phyloP scores from a whole-genome alignment of 2,113 vertebrate genomes.

The Talpa occidentalis region DNA sequence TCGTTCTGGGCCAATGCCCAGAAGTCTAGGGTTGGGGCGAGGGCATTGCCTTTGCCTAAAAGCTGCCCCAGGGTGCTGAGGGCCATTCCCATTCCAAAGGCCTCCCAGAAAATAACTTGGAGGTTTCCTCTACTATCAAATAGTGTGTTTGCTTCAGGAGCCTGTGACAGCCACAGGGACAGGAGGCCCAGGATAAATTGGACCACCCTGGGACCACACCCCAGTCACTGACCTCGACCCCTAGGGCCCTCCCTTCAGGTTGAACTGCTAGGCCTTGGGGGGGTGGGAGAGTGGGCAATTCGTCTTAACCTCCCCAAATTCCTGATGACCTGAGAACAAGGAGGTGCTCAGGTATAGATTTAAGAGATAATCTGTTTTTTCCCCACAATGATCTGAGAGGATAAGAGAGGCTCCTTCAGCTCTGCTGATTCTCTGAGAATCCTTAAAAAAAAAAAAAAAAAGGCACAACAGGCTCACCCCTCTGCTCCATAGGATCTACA shows the following conservation, averaged over 20 bases:
- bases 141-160: conserved; percentile 44
- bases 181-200: conserved; percentile 32
- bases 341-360: conserved; percentile 55
- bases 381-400: conserved; percentile 46
- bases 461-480: not conserved
- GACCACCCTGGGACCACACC: not conserved
- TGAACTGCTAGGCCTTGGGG: conserved; percentile 43
- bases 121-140: conserved; percentile 8
- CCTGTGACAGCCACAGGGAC: not conserved
- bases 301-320: conserved; percentile 68
- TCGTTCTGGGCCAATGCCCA: not conserved
- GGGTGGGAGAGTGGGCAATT: conserved; percentile 54
- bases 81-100: not conserved
- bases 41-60: not conserved
- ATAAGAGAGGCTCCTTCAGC: conserved; percentile 37
- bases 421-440: conserved; percentile 16
- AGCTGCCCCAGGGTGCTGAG: not conserved
- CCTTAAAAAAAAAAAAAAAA: not conserved
- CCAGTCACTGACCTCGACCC: not conserved
- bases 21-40: not conserved
- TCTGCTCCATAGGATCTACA: not conserved
- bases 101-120: not conserved
- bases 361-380: not conserved
- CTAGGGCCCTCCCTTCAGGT: not conserved
- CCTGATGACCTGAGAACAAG: conserved; percentile 65